These are phyloP conservation scores for Balaeniceps rex DNA, from an alignment of 2,113 vertebrate genomes.

Conservation along the genomic window DNA sequence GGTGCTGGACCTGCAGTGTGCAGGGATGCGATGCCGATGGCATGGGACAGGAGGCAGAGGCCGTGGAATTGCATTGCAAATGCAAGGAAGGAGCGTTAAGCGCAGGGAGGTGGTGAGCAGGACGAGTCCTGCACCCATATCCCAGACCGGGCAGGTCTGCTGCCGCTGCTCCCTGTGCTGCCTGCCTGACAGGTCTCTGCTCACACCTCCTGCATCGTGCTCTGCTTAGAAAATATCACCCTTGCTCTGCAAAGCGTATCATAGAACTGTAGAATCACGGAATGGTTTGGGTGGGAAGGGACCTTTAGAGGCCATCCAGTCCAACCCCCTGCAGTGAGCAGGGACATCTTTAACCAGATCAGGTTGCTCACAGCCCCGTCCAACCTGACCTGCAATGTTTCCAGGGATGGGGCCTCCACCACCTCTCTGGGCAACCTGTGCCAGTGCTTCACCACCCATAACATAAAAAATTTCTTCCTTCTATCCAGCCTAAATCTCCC, in stretches of 20 bases:
- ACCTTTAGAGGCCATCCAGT: not conserved
- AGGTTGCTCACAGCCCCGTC: fast-evolving
- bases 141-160: not conserved
- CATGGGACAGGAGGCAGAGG: not conserved
- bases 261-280: not conserved
- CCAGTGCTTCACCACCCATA: not conserved
- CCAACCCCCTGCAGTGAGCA: not conserved
- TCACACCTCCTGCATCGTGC: fast-evolving
- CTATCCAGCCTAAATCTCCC: not conserved
- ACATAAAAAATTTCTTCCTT: fast-evolving
- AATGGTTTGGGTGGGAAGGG: not conserved
- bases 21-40: fast-evolving
- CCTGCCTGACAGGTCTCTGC: not conserved
- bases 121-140: not conserved
- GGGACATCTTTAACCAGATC: fast-evolving
- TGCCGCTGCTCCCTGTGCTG: not conserved
- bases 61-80: fast-evolving
- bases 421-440: not conserved
- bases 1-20: not conserved
- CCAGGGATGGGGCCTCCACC: not conserved
- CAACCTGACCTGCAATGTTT: fast-evolving
- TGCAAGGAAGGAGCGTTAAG: not conserved
- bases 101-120: fast-evolving
- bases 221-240: not conserved
- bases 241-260: not conserved